Evolutionary conservation across 2,888 invertebrate species (phyloP), one percentile per base, ranked within the genome.

Genomic region (Tipula vernalis): DNA sequence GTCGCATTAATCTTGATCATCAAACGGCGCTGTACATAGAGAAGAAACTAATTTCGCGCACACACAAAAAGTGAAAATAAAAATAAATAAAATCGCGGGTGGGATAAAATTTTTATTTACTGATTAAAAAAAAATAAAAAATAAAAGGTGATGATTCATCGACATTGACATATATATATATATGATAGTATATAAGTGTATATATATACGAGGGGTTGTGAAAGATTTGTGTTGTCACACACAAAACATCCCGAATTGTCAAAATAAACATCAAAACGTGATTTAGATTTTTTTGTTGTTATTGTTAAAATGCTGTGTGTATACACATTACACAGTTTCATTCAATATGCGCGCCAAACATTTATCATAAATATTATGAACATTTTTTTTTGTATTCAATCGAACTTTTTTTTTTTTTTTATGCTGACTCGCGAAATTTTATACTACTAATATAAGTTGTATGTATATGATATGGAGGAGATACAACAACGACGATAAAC

Each of bases 1-100:
- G 71, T 71, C 71, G 71, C 71, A 71, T 71, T 71, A 71, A 71
- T 71, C 71, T 71, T 71, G 71, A 71, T 71, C 71, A 71, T 71
- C 71, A 71, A 71, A 71, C 71, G 71, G 28, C 71, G 71, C 71
- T 39, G 28, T 71, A 71, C 71, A 28, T 71, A 71, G 71, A 18
- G 71, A 71, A 71, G 71, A 8, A 71, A 71, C 71, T 71, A 71
- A 71, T 71, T 71, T 71, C 18, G 71, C 71, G 71, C 28, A 71
- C 71, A 57, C 57, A 18, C 2, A 71, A 71, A 71, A 28, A 28
- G 71, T 28, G 28, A 71, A 71, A 28, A 71, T 28, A 71, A 71
- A 71, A n/a, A 28, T 18, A 57, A 18, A 57, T 28, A 71, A 71
- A 71, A 71, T 71, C 71, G 71, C 71, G 71, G 71, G 71, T 71